These are phyloP conservation scores for Caretta caretta DNA, from an alignment of 2,113 vertebrate species.

Conservation along the genomic window DNA sequence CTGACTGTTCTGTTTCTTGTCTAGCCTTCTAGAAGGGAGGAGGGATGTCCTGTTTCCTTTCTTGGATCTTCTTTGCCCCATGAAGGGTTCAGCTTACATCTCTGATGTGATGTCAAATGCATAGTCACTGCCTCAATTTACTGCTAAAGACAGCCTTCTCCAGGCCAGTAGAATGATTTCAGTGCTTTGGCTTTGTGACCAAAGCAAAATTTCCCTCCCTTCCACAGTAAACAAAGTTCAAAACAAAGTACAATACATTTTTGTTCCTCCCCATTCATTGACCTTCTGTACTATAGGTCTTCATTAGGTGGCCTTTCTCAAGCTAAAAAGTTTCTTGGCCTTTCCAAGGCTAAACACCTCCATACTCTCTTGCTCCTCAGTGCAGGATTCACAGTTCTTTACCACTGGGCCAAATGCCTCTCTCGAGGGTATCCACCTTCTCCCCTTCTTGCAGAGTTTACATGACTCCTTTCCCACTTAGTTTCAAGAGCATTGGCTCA, in stretches of 20 bases:
- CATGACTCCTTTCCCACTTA: no score
- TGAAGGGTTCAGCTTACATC: no score
- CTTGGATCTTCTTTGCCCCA: not conserved
- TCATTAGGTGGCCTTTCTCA: not conserved
- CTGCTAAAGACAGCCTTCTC: not conserved
- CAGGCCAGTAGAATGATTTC: not conserved
- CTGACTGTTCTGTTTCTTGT: not conserved
- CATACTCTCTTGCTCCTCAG: not conserved
- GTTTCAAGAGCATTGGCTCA: no score
- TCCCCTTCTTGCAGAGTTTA: not conserved
- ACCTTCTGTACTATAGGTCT: not conserved
- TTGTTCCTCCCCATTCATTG: not conserved
- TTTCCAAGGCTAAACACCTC: not conserved
- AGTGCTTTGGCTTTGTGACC: not conserved
- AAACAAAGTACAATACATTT: not conserved
- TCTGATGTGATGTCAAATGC: no score
- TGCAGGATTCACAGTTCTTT: not conserved
- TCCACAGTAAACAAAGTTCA: not conserved
- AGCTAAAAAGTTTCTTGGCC: not conserved
- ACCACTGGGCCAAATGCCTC: not conserved
- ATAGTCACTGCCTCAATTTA: no score
- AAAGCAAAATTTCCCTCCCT: not conserved
- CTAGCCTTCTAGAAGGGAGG: not conserved
- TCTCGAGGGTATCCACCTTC: not conserved
- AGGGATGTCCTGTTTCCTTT: not conserved